Evolutionary conservation across 2,797 vertebrate species (phyloP).

Genomic region (Semotilus atromaculatus): DNA sequence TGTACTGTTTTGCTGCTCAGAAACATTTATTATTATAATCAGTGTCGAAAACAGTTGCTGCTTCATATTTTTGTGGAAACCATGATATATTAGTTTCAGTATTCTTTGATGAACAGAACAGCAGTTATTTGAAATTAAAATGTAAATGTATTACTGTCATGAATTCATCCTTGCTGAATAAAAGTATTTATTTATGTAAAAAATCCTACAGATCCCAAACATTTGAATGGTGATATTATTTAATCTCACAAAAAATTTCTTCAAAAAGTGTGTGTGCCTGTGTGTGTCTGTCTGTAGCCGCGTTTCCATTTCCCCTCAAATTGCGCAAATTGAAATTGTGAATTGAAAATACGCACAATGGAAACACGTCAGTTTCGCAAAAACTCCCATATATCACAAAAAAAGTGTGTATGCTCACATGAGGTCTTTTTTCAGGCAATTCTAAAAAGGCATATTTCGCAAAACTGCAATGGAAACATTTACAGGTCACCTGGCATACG

Average conservation of each 20-base stretch:
- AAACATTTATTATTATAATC: background rate
- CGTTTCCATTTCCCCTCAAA: too few relatives aligned
- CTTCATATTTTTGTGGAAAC: background rate
- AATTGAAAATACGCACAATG: too few relatives aligned
- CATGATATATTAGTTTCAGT: background rate
- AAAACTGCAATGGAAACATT: too few relatives aligned
- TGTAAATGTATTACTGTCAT: background rate
- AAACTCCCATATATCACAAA: too few relatives aligned
- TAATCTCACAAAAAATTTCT: background rate
- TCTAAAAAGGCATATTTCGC: too few relatives aligned
- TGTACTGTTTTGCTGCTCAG: background rate
- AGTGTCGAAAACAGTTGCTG: background rate
- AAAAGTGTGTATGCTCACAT: too few relatives aligned
- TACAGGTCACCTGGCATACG: too few relatives aligned
- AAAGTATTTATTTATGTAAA: background rate
- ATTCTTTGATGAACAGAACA: background rate
- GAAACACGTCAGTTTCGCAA: too few relatives aligned
- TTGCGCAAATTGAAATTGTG: too few relatives aligned
- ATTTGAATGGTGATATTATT: background rate
- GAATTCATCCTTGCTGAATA: background rate
- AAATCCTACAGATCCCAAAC: background rate
- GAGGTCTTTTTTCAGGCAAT: too few relatives aligned
- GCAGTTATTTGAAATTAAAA: background rate
- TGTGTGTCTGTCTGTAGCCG: background rate
- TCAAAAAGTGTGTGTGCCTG: slow-evolving; percentile 51